Evolutionary conservation across 2,113 vertebrate genomes (phyloP).

Genomic region (Campylorhamphus procurvoides): DNA sequence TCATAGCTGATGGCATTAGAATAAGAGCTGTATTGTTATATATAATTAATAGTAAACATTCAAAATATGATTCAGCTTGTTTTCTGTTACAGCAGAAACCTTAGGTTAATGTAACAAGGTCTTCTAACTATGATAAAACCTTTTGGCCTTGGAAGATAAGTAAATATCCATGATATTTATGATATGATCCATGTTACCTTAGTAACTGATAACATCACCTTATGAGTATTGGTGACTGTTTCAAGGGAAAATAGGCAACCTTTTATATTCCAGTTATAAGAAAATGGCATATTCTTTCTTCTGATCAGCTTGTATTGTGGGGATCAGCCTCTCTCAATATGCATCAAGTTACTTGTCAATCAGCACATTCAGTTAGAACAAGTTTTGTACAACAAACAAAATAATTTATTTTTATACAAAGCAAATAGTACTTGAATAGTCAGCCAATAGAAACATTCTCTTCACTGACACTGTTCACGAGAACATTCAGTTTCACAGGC

Average conservation of each 20-base stretch:
- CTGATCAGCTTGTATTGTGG: neutral
- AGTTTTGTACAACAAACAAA: neutral
- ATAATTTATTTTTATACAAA: neutral
- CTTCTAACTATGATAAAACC: slow-evolving; percentile 64
- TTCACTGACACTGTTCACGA: neutral
- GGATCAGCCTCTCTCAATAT: neutral
- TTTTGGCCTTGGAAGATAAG: slow-evolving; percentile 73
- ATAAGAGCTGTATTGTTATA: neutral
- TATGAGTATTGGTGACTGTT: slow-evolving; percentile 66
- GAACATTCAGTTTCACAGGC: neutral
- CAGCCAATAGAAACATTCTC: neutral
- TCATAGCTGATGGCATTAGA: neutral
- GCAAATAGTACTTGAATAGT: neutral
- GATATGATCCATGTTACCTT: slow-evolving; percentile 71
- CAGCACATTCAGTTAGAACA: neutral
- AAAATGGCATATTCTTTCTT: neutral
- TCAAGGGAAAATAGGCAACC: slow-evolving; percentile 24
- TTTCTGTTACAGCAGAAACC: slow-evolving; percentile 62
- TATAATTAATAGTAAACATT: neutral
- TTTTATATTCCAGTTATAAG: neutral
- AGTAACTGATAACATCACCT: slow-evolving; percentile 72
- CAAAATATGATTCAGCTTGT: slow-evolving; percentile 12
- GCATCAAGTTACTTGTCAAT: neutral
- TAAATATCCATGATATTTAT: slow-evolving; percentile 28
- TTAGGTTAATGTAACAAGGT: slow-evolving; percentile 69